Evolutionary conservation across 2,888 invertebrate genomes (phyloP).

Genomic region (Tetanocera ferruginea): DNA sequence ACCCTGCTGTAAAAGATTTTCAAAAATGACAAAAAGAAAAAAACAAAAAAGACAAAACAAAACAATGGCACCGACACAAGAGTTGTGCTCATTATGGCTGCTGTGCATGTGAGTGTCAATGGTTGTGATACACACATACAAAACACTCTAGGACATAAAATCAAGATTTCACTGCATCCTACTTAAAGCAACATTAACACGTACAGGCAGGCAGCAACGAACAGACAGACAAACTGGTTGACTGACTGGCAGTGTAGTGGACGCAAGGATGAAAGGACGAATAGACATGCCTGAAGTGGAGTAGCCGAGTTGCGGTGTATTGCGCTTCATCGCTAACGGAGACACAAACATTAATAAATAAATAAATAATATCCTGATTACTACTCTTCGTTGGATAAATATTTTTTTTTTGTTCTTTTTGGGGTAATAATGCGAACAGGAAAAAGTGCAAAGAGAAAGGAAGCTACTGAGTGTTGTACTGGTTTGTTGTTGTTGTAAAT

Average conservation of each 20-base stretch:
- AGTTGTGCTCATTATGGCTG: background rate
- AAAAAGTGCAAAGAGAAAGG: background rate
- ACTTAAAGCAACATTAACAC: conserved; percentile 19
- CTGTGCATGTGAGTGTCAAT: conserved; percentile 41
- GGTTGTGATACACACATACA: background rate
- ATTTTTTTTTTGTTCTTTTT: background rate
- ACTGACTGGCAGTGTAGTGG: background rate
- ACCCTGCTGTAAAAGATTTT: conserved; percentile 39
- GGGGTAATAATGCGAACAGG: conserved; percentile 2
- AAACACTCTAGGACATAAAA: conserved; percentile 6
- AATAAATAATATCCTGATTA: conserved; percentile 37
- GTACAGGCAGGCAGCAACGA: background rate
- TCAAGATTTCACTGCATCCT: conserved; percentile 25
- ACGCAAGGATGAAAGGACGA: background rate
- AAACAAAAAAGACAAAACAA: background rate
- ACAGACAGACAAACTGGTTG: background rate
- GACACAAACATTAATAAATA: conserved; percentile 33
- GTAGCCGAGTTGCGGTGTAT: background rate
- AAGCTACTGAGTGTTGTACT: conserved; percentile 22
- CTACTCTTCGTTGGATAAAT: conserved; percentile 5
- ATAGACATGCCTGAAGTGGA: background rate
- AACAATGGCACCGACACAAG: background rate
- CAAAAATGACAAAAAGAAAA: background rate
- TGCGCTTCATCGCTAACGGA: background rate
- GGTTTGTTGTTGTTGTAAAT: conserved; percentile 14